Evolutionary conservation across 2,888 invertebrate species (phyloP), one percentile per base, ranked within the genome.

Genomic region (Xestia sexstrigata): DNA sequence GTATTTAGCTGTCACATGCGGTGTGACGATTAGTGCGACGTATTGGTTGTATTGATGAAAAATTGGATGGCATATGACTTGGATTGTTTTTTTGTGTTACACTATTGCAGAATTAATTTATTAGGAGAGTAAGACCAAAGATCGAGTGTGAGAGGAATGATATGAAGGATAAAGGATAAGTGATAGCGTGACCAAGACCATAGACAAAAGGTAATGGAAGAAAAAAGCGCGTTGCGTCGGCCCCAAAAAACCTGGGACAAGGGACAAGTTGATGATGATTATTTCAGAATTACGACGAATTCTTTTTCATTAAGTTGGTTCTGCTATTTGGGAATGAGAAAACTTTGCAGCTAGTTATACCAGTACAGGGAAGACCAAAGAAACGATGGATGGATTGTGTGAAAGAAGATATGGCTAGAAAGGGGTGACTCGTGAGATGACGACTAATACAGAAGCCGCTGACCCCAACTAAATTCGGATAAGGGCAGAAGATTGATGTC

Each of bases 1-100:
- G 68, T 58, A 65, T 81, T 78, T 70, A 75, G 78, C 67, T 47
- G 62, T 62, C 68, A 74, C 76, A 71, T 73, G 73, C 47, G 35
- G 70, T 49, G 35, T 70, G 67, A 70, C 42, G n/a, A 67, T 80
- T 63, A 49, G 39, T 49, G 20, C 0, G 9, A 26, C 26, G 30
- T 20, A 65, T 72, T 82, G 63, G 39, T n/a, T 74, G 26, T 62
- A 58, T 66, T 83, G 66, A 15, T 0, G 17, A 39, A 67, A 74
- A 74, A 9, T 11, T 11, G 1, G 8, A 23, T 58, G n/a, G 17
- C 1, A 23, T 58, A 20, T 63, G 20, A 20, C 9, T 11, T 62
- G 26, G 47, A 49, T 74, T 47, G 23, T 39, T 62, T 26, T 26
- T n/a, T 2, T 58, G 52, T n/a, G 15, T 55, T 55, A 26, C 26